phyloP scores from a whole-genome alignment of 2,888 invertebrate genomes.

The Chaetogeoica ovagalla region DNA sequence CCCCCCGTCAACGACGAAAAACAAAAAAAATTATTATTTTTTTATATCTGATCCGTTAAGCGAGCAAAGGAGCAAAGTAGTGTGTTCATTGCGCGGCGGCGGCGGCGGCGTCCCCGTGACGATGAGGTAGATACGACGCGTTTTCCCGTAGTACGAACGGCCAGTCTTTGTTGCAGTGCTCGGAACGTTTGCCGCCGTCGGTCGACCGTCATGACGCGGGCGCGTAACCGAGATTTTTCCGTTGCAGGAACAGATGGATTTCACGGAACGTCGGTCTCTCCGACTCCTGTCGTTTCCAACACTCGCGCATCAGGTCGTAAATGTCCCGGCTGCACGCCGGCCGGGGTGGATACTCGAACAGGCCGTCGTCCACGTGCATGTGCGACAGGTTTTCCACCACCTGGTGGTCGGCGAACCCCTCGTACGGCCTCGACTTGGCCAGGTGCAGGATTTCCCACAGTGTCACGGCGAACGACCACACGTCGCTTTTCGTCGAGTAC shows the following conservation, averaged over 20 bases:
- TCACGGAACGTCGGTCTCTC: conserved; percentile 66
- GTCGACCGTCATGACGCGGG: conserved; percentile 55
- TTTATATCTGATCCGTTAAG: too few species aligned
- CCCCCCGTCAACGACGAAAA: too few species aligned
- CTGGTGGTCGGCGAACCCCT: conserved; percentile 74
- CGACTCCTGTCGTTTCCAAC: conserved; percentile 65
- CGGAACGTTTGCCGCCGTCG: conserved; percentile 5
- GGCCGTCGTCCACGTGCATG: conserved; percentile 66
- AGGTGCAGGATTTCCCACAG: conserved; percentile 83
- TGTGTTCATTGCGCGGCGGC: not conserved
- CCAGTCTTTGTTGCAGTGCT: conserved; percentile 15
- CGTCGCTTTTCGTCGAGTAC: conserved; percentile 87
- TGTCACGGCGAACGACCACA: conserved; percentile 88
- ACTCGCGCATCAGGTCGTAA: conserved; percentile 67
- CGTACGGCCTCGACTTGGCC: conserved; percentile 77
- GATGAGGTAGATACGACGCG: conserved; percentile 28
- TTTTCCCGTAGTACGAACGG: conserved; percentile 47
- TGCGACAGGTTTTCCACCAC: conserved; percentile 80
- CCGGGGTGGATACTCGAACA: conserved; percentile 58
- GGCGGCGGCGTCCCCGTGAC: not conserved
- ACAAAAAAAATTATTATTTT: too few species aligned
- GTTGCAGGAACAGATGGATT: conserved; percentile 66
- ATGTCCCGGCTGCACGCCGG: conserved; percentile 67
- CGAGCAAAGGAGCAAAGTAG: too few species aligned
- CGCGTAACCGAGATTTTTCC: conserved; percentile 62